Evolutionary conservation across 2,888 invertebrate genomes (phyloP).

Genomic region (Melinaea menophilus): DNA sequence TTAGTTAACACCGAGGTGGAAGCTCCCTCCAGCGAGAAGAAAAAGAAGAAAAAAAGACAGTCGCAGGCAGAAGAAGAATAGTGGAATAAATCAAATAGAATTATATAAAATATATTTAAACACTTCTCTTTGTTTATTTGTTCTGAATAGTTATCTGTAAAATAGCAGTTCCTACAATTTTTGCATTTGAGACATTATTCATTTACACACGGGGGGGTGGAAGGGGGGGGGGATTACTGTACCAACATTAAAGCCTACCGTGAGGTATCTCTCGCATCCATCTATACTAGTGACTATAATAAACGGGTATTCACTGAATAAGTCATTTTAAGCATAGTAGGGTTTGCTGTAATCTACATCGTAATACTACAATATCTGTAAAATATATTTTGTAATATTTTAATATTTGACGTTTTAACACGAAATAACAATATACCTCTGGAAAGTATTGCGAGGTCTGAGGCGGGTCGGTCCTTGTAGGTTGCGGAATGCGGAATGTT

Average conservation of each 20-base stretch:
- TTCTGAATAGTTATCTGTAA: not conserved
- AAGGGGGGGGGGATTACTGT: too few relatives aligned
- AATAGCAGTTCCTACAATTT: not conserved
- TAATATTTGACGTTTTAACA: not conserved
- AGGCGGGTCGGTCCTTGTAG: not conserved
- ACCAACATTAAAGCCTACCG: too few relatives aligned
- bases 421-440: not conserved
- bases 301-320: too few relatives aligned
- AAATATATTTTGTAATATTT: not conserved
- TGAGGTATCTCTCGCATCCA: too few relatives aligned
- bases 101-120: slow-evolving; percentile 11
- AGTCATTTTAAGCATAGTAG: not conserved
- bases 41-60: slow-evolving; percentile 62
- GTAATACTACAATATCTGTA: not conserved
- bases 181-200: not conserved
- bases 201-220: not conserved
- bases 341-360: not conserved
- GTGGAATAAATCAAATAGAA: not conserved
- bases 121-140: not conserved
- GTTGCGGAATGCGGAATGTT: too few relatives aligned
- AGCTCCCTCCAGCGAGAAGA: slow-evolving; percentile 30
- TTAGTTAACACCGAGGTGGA: slow-evolving; percentile 10
- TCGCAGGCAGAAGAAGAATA: slow-evolving; percentile 55
- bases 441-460: not conserved
- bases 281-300: too few relatives aligned